Percentiles rank a stretch among this genome's conserved stretches.
These are phyloP conservation scores for Neosilurus hyrtlii DNA, from an alignment of 2,797 vertebrate species.

Conservation along the genomic window DNA sequence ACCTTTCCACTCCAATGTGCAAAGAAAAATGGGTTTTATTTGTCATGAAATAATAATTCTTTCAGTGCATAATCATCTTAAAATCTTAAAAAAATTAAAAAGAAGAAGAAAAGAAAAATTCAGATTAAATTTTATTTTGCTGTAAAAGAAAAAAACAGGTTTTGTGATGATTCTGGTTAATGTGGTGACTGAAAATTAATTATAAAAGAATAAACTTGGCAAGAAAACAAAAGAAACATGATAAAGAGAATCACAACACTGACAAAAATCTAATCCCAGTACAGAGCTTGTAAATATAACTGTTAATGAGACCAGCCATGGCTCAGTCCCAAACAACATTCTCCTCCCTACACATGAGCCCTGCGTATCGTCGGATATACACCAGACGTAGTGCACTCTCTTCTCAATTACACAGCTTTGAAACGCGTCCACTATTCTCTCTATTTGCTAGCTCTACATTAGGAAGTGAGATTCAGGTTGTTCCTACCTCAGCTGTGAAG, in stretches of 20 bases:
- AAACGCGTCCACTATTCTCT: neutral
- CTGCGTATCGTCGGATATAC: neutral
- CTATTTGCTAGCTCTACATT: constrained; percentile 4
- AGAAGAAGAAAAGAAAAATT: neutral
- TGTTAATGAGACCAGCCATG: neutral
- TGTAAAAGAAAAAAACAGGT: neutral
- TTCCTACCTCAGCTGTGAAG: constrained; percentile 38
- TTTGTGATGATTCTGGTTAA: neutral
- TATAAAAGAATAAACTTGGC: neutral
- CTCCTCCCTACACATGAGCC: neutral
- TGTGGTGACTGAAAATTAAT: neutral
- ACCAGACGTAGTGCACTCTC: constrained; percentile 2
- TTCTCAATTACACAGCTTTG: neutral
- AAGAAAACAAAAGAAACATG: no score
- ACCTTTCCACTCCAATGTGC: neutral
- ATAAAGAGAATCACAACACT: neutral
- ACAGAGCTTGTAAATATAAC: neutral
- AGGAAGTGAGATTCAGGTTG: constrained; percentile 19
- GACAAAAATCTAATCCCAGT: no score
- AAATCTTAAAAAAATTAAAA: no score
- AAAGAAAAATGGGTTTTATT: neutral
- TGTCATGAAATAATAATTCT: no score
- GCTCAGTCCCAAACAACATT: neutral
- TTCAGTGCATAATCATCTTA: neutral
- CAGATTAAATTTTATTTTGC: neutral